Base-by-base conservation (phyloP, 2,888 invertebrate species). In the Caenorhabditis sinica region DNA sequence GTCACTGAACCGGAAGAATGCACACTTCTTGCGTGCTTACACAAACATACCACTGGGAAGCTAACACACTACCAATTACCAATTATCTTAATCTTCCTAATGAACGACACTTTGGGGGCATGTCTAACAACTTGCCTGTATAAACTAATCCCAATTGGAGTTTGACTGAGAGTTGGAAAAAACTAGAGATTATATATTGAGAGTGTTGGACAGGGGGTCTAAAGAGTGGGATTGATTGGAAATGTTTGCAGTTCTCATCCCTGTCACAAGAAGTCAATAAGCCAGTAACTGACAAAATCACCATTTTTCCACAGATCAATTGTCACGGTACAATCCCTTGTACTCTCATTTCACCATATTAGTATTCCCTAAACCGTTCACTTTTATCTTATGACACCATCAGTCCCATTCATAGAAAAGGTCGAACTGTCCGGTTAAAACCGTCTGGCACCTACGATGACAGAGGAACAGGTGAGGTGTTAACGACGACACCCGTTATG, bases 21-120 rank as follows among this genome's bases (percentile, higher is more conserved):
- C 82, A 82, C 82, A 82, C 82, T 82, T 82, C 82, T 82, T 82
- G 82, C 82, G 82, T 82, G 82, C 75, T 75, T 82, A 75, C 75
- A 82, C 69, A 82, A 82, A 82, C 75, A 82, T 82, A 56, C 69
- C 69, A 71, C 61, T 51, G 49, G 13, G 45, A 68, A 60, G 60
- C 63, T 71, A 71, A 60, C 28, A 71, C 51, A 75, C 74, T 82
- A 45, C 75, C 74, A 82, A 82, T 75, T 81, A 74, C 68, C 81
- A 73, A 81, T 82, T 74, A 63, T 36, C 61, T 23, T 71, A 73
- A 72, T 43, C 74, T 69, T 58, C 36, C 51, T 43, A 61, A 61
- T 74, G 61, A 68, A 73, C 66, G 73, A 66, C 73, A 80, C 65
- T 65, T 80, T 72, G 56, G 20, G 28, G 40, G 43, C 23, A 36